phyloP scores from a whole-genome alignment of 1,140 invertebrate genomes.

The Microplitis demolitor region DNA sequence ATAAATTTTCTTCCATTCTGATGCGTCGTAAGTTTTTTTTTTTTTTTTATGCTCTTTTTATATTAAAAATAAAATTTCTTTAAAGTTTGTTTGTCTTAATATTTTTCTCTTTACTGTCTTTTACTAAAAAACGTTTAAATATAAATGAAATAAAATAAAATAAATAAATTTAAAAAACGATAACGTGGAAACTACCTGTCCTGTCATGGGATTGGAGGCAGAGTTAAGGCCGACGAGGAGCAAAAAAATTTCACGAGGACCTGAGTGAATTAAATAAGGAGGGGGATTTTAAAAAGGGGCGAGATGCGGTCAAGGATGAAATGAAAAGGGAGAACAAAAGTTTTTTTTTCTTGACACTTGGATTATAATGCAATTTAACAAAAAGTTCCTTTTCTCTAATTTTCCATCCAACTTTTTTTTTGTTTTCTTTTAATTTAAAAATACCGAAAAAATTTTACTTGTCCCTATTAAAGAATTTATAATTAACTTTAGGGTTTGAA shows the following conservation, averaged over 20 bases:
- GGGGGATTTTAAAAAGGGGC: conserved; percentile 28
- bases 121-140: too few species aligned
- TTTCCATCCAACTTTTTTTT: too few species aligned
- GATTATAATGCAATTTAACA: neutral
- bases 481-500: too few species aligned
- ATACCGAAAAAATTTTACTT: neutral
- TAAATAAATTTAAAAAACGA: too few species aligned
- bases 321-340: neutral
- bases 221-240: neutral
- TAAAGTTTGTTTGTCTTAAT: too few species aligned
- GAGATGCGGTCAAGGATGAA: conserved; percentile 26
- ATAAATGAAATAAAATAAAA: too few species aligned
- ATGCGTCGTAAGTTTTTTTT: conserved; percentile 14
- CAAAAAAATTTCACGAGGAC: conserved; percentile 17
- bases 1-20: too few species aligned
- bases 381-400: too few species aligned
- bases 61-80: too few species aligned
- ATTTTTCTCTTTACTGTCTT: too few species aligned
- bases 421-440: neutral
- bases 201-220: too few species aligned
- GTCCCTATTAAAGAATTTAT: neutral
- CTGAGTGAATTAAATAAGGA: conserved; percentile 16
- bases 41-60: neutral
- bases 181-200: too few species aligned
- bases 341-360: neutral